Evolutionary conservation across 2,113 vertebrate genomes (phyloP).

Genomic region (Lepisosteus oculatus): DNA sequence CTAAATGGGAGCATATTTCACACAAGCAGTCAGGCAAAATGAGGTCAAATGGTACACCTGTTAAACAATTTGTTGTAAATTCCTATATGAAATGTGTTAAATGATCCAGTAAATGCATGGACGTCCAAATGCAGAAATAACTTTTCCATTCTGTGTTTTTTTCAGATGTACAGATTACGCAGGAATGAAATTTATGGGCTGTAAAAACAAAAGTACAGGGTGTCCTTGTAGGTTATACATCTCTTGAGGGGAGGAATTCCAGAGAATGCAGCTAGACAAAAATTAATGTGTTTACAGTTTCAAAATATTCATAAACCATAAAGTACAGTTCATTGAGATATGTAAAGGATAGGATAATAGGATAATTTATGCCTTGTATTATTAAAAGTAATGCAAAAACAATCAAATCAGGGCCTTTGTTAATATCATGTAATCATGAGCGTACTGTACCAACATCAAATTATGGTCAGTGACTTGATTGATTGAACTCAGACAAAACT

Average conservation of each 20-base stretch:
- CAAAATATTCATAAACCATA: too few relatives aligned
- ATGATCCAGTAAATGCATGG: slow-evolving; percentile 36
- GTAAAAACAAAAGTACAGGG: not conserved
- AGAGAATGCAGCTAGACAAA: too few relatives aligned
- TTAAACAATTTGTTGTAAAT: slow-evolving; percentile 32
- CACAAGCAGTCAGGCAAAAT: slow-evolving; percentile 21
- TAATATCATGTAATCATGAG: too few relatives aligned
- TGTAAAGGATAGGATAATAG: too few relatives aligned
- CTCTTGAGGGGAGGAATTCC: not conserved
- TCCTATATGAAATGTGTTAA: slow-evolving; percentile 38
- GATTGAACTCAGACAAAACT: too few relatives aligned
- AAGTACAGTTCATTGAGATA: too few relatives aligned
- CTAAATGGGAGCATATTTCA: slow-evolving; percentile 20
- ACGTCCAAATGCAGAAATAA: slow-evolving; percentile 25
- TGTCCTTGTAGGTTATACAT: not conserved
- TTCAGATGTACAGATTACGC: not conserved
- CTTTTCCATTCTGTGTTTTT: slow-evolving; percentile 30
- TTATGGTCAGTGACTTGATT: too few relatives aligned
- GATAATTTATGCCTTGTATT: too few relatives aligned
- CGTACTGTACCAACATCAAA: too few relatives aligned
- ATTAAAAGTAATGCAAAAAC: too few relatives aligned
- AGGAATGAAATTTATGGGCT: slow-evolving; percentile 16
- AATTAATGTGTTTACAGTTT: too few relatives aligned
- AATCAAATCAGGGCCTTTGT: too few relatives aligned
- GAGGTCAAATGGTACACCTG: slow-evolving; percentile 35